Percentiles rank a stretch among this genome's conserved stretches.
These are phyloP conservation scores for Agapornis roseicollis DNA, from an alignment of 2,113 vertebrate genomes.

Conservation along the genomic window DNA sequence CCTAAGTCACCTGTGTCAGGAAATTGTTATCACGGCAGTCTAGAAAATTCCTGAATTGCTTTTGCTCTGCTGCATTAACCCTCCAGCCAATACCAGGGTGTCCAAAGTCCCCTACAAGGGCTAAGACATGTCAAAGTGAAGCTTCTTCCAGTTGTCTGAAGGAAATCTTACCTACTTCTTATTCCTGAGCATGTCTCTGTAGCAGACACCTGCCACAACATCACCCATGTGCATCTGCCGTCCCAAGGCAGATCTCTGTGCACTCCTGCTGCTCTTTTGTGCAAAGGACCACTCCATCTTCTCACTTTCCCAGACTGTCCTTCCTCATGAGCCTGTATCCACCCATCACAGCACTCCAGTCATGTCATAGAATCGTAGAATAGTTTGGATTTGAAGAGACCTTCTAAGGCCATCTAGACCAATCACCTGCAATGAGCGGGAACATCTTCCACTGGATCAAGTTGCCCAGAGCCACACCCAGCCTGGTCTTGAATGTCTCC, in stretches of 20 bases:
- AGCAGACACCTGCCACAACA: neutral
- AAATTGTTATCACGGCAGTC: neutral
- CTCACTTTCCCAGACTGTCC: neutral
- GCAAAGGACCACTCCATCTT: neutral
- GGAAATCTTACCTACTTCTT: neutral
- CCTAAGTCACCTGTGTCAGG: neutral
- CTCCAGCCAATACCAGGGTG: neutral
- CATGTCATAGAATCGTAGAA: neutral
- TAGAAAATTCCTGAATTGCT: neutral
- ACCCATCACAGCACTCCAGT: neutral
- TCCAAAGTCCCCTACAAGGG: neutral
- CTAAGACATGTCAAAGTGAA: neutral
- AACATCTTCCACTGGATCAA: neutral
- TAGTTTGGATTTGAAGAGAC: neutral
- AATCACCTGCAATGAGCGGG: neutral
- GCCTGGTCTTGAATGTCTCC: neutral
- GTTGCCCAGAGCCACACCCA: neutral
- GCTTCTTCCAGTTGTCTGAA: neutral
- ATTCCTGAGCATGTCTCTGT: neutral
- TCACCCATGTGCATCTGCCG: rapidly evolving
- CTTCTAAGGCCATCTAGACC: neutral
- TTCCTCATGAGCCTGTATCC: neutral
- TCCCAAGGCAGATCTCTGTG: neutral
- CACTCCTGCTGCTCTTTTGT: neutral
- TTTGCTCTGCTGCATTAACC: neutral